Evolutionary conservation across 2,797 vertebrate species (phyloP).

Genomic region (Rhinatrema bivittatum): DNA sequence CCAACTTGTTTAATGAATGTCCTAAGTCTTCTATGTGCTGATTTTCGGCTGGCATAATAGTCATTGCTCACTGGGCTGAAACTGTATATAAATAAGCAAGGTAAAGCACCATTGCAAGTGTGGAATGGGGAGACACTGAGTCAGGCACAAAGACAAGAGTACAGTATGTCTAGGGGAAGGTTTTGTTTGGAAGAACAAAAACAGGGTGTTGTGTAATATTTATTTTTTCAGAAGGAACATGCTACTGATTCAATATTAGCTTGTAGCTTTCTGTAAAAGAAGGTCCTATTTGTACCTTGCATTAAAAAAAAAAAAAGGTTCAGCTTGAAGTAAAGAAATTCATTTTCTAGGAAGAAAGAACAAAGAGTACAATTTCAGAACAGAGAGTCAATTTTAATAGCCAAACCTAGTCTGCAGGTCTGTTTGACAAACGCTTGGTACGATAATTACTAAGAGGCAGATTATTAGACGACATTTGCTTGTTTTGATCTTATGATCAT

Average conservation of each 20-base stretch:
- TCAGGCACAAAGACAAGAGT: background rate
- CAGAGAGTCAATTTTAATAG: too few relatives aligned
- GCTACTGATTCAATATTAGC: background rate
- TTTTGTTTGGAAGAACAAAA: constrained; percentile 2
- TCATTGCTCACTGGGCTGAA: background rate
- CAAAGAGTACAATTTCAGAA: too few relatives aligned
- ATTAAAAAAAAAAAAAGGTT: too few relatives aligned
- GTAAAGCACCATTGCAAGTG: background rate
- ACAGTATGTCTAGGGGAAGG: background rate
- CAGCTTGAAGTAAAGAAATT: too few relatives aligned
- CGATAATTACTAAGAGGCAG: too few relatives aligned
- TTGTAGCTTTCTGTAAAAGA: too few relatives aligned
- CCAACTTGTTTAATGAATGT: constrained; percentile 20
- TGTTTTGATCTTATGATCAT: too few relatives aligned
- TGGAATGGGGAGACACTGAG: background rate
- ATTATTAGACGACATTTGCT: too few relatives aligned
- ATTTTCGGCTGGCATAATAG: constrained; percentile 11
- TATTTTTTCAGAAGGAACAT: constrained; percentile 14
- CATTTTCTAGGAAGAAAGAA: too few relatives aligned
- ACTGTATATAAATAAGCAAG: constrained; percentile 1
- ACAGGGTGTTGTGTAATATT: background rate
- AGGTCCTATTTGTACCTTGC: too few relatives aligned
- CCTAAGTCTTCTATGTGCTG: constrained; percentile 12
- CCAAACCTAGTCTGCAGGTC: too few relatives aligned
- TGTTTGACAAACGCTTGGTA: too few relatives aligned